Evolutionary conservation across 2,797 vertebrate genomes (phyloP).

Genomic region (Cynopterus sphinx): DNA sequence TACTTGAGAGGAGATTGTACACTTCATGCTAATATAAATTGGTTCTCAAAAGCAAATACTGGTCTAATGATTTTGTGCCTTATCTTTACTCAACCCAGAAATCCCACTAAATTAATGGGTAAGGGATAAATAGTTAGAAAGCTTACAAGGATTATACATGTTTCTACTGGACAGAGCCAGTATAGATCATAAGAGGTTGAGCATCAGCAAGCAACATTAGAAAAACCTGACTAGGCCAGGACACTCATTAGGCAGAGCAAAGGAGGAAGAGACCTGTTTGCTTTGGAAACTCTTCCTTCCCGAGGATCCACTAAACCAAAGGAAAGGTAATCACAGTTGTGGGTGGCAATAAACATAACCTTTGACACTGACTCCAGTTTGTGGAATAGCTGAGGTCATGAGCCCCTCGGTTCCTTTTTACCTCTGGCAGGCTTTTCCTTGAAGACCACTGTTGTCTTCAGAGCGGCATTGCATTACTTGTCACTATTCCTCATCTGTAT

Average conservation of each 20-base stretch:
- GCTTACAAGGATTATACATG: neutral
- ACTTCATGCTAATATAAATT: neutral
- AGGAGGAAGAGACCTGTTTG: neutral
- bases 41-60: neutral
- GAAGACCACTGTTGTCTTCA: neutral
- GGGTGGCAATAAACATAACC: neutral
- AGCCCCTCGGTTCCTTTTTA: neutral
- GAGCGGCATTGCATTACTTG: neutral
- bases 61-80: neutral
- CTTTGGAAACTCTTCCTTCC: neutral
- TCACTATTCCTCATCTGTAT: neutral
- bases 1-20: neutral
- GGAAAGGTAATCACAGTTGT: neutral
- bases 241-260: neutral
- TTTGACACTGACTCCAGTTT: neutral
- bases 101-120: neutral
- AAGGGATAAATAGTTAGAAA: neutral
- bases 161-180: neutral
- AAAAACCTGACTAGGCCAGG: neutral
- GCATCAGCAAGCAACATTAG: neutral
- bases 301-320: neutral
- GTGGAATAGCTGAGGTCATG: neutral
- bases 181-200: neutral
- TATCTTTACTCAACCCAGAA: conserved; percentile 22
- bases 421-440: neutral